Evolutionary conservation across 2,113 vertebrate species (phyloP), one percentile per base, ranked within the genome.

Genomic region (Bos javanicus): DNA sequence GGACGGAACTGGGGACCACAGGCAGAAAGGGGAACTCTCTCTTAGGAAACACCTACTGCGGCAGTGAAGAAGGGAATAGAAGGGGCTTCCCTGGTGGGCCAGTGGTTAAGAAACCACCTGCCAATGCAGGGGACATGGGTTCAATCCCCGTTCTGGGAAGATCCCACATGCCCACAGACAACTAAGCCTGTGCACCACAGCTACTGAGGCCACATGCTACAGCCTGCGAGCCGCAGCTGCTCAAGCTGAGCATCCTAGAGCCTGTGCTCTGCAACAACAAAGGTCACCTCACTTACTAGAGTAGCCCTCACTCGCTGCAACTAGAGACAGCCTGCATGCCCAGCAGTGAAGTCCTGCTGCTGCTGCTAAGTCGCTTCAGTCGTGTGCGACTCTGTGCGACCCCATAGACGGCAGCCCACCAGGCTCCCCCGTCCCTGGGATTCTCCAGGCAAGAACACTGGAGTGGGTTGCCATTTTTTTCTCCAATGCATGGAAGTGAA

Each of bases 161-260:
- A 43, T 26, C 12, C 36, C 23, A 43, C 0, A 1, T 76, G 71
- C 36, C 71, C 71, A 76, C 6, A 74, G 71, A 6, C 36, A 74
- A 25, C 19, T 74, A 74, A 74, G 11, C 71, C 71, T 25, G 23
- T 74, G 71, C 12, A 43, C 36, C 6, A 9, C 15, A 19, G 17
- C 33, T 67, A 21, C 6, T 43, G 28, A 64, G 62, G 14, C 62
- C 62, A 64, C 15, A 3, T 3, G 14, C 0, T 6, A 64, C 30
- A 64, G 62, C 62, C 62, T 64, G 3, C 0, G 2, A 67, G 16
- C 33, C 33, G 10, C 3, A 0, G 8, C 33, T 67, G 10, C 64
- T 43, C 43, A 43, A 14, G 71, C 71, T 43, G 36, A 76, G 36
- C 6, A 1, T 26, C 71, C 36, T 43, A 25, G 12, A 76, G 12